Evolutionary conservation across 2,113 vertebrate species (phyloP).

Genomic region (Campylomormyrus numenius): DNA sequence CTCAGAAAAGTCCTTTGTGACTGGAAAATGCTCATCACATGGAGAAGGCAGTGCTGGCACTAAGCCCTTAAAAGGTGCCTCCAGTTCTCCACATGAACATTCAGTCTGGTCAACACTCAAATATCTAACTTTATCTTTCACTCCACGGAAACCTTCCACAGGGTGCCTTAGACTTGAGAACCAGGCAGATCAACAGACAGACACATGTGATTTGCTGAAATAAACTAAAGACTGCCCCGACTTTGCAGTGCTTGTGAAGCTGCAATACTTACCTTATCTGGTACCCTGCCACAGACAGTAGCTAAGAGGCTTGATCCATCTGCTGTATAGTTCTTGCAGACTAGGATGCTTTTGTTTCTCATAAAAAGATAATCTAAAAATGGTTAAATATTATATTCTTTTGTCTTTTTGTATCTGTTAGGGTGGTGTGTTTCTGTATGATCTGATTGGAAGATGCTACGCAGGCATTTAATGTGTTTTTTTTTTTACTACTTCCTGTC

Average conservation of each 20-base stretch:
- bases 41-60: neutral
- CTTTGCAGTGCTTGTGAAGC: neutral
- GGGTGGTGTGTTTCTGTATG: neutral
- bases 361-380: neutral
- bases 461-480: neutral
- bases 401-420: neutral
- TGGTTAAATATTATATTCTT: neutral
- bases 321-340: neutral
- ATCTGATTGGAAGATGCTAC: neutral
- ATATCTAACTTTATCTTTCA: neutral
- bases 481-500: neutral
- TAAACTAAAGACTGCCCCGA: neutral
- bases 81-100: neutral
- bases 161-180: neutral
- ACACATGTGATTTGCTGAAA: neutral
- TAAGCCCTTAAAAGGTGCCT: neutral
- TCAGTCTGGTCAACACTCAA: neutral
- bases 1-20: neutral
- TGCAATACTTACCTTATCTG: neutral
- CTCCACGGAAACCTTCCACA: neutral
- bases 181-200: neutral
- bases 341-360: neutral
- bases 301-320: neutral
- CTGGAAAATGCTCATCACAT: neutral
- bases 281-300: neutral